Conservation (phyloP, 2,888 invertebrate genomes). For the Spisula subtruncata region DNA sequence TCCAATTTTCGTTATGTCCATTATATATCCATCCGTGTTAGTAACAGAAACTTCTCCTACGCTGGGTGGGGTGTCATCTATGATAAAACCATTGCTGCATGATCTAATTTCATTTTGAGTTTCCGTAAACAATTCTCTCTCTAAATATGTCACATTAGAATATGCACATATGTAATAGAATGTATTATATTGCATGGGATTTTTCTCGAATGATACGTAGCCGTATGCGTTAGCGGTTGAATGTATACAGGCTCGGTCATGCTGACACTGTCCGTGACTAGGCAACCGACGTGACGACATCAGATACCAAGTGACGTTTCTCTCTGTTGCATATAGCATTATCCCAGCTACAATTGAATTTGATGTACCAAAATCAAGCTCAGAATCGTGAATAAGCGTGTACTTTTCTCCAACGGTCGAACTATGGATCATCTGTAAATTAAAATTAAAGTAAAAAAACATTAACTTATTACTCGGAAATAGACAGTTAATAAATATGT, state of each 20-base stretch:
- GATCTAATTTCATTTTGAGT: slow-evolving; percentile 31
- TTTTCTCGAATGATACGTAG: slow-evolving; percentile 31
- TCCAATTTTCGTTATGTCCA: neutral
- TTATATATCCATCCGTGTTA: slow-evolving; percentile 45
- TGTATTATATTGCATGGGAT: neutral
- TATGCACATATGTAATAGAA: slow-evolving; percentile 53
- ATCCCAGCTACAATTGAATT: slow-evolving; percentile 41
- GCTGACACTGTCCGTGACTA: slow-evolving; percentile 1
- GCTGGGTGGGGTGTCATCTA: slow-evolving; percentile 47
- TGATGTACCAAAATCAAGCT: slow-evolving; percentile 55
- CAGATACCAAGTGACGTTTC: slow-evolving; percentile 60
- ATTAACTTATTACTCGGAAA: too few relatives aligned
- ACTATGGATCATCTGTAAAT: slow-evolving; percentile 53
- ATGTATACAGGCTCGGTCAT: slow-evolving; percentile 33
- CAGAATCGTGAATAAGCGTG: slow-evolving; percentile 39
- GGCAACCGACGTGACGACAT: slow-evolving; percentile 45
- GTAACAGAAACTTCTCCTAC: slow-evolving; percentile 38
- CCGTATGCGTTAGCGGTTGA: slow-evolving; percentile 3
- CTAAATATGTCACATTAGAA: slow-evolving; percentile 27
- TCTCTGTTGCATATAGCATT: slow-evolving; percentile 37
- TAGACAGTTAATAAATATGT: too few relatives aligned
- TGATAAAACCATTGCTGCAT: slow-evolving; percentile 63
- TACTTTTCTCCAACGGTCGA: slow-evolving; percentile 38
- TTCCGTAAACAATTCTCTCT: slow-evolving; percentile 41
- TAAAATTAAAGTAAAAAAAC: too few relatives aligned